Percentiles rank a stretch among this genome's conserved stretches.
Evolutionary conservation across 2,113 vertebrate genomes (phyloP).

Genomic region (Bagarius yarrelli): DNA sequence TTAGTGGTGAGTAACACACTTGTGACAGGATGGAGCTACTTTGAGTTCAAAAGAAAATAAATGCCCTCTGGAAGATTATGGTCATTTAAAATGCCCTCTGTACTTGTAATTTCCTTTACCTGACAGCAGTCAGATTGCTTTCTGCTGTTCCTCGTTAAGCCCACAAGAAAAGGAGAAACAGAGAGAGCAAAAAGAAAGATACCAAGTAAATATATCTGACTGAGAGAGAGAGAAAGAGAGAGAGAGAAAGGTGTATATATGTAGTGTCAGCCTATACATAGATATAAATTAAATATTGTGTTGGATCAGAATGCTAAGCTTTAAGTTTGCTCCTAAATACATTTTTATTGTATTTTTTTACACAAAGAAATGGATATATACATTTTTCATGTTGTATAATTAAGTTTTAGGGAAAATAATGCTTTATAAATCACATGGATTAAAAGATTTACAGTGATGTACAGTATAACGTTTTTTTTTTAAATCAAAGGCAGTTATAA

Average conservation of each 20-base stretch:
- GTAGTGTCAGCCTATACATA: background rate
- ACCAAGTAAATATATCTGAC: slow-evolving; percentile 14
- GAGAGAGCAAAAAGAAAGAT: slow-evolving; percentile 21
- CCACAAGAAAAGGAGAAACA: slow-evolving; percentile 32
- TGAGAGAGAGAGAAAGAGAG: background rate
- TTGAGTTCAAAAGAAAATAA: slow-evolving; percentile 67
- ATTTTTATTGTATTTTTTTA: slow-evolving; percentile 30
- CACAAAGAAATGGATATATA: background rate
- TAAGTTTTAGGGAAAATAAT: no score
- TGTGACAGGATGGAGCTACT: slow-evolving; percentile 59
- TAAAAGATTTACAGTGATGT: no score
- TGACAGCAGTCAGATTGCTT: slow-evolving; percentile 51
- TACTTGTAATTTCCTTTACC: slow-evolving; percentile 61
- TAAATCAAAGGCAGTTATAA: no score
- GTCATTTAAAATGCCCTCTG: slow-evolving; percentile 61
- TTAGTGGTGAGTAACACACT: slow-evolving; percentile 63
- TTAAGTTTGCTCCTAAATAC: slow-evolving; percentile 46
- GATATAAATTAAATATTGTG: background rate
- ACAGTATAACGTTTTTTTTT: no score
- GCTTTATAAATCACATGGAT: no score
- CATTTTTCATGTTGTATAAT: no score
- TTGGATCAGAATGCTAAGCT: background rate
- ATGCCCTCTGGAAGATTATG: slow-evolving; percentile 64
- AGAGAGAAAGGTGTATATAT: slow-evolving; percentile 14
- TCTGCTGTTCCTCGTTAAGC: slow-evolving; percentile 62